These are phyloP conservation scores for Meandrina meandrites DNA, from an alignment of 92 coral and sea anemone genomes.

Conservation along the genomic window DNA sequence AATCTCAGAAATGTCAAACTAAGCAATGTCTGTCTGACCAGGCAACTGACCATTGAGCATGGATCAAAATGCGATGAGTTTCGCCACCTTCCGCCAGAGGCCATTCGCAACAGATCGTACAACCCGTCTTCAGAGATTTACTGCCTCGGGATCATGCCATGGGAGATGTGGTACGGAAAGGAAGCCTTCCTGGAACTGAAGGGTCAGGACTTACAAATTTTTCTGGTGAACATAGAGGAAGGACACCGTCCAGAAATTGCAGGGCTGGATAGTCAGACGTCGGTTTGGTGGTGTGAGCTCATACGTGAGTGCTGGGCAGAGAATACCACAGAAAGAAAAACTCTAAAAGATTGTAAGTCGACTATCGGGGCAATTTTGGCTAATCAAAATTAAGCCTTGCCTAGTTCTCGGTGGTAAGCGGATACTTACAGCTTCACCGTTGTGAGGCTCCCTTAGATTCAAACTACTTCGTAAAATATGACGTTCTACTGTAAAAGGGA, in stretches of 20 bases:
- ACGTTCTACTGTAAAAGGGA: too few species aligned
- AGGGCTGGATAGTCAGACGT: too few species aligned
- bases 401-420: background rate
- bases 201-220: slow-evolving; percentile 7
- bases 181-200: slow-evolving; percentile 7
- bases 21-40: slow-evolving; percentile 19
- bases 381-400: background rate
- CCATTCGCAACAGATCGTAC: slow-evolving; percentile 23
- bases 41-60: background rate
- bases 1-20: background rate
- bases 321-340: background rate
- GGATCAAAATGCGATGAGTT: slow-evolving; percentile 21
- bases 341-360: background rate
- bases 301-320: background rate
- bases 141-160: slow-evolving; percentile 1
- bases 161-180: slow-evolving; percentile 32
- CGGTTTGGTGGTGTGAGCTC: background rate
- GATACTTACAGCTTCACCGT: too few species aligned
- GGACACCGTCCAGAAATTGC: background rate
- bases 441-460: too few species aligned
- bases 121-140: slow-evolving; percentile 21
- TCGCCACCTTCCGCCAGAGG: slow-evolving; percentile 24
- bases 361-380: background rate
- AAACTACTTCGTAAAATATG: too few species aligned
- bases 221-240: background rate